Evolutionary conservation across 2,113 vertebrate species (phyloP), one percentile per base, ranked within the genome.

Genomic region (Bos indicus): DNA sequence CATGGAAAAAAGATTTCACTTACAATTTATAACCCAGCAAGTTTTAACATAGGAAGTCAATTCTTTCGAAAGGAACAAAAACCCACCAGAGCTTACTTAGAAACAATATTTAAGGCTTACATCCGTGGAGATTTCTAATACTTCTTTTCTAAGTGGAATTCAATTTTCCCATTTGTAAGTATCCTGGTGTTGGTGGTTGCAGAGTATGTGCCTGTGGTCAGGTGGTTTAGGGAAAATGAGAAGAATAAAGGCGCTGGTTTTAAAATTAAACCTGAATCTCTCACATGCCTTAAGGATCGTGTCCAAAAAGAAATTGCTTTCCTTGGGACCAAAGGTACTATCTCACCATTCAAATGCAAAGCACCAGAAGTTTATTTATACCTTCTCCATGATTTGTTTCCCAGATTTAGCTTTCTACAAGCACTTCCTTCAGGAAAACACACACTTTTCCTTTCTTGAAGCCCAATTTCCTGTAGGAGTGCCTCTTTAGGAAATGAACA

Each of bases 191-290:
- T 92, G 82, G 96, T 95, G 83, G 91, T 62, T 96, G 64, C 46
- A 12, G 88, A 54, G 10, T 91, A 91, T 97, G 94, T 46, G 83
- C 48, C 91, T 96, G 67, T 88, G 93, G 96, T 97, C 93, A 96
- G 33, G 78, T 71, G 48, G 83, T 91, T 96, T 92, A 91, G 78
- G 84, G 25, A 93, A 97, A 93, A 92, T 57, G 59, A 88, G 64
- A 93, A 95, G 84, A 97, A 97, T 23, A 52, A 94, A 98, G 97
- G 95, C 96, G 95, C 97, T 98, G 97, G 94, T 96, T 97, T 98
- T 98, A 95, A 98, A 98, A 98, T 98, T 98, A 98, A 98, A 96
- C 78, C 91, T 95, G 94, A 93, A 97, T 98, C 92, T 97, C 96
- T 98, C 96, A 95, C 85, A 88, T 98, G 94, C 96, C 93, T 95